These are phyloP conservation scores for Axea sp. DNA, from an alignment of 2,888 invertebrate genomes.

Conservation along the genomic window DNA sequence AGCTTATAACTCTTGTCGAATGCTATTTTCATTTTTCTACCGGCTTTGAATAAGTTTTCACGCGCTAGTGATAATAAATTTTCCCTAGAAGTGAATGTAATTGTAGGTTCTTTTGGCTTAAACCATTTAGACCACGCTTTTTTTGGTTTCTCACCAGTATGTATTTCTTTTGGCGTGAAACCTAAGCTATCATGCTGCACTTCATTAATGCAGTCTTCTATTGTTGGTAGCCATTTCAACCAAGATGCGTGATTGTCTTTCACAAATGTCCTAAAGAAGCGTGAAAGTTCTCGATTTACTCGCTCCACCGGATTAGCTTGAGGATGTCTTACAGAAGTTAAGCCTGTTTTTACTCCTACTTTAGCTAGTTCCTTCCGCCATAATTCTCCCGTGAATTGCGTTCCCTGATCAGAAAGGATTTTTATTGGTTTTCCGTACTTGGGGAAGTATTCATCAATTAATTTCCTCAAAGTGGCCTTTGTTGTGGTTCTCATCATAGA, in stretches of 20 bases:
- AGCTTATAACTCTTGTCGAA: no score
- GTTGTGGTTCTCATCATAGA: neutral
- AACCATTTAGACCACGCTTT: no score
- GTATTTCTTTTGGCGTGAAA: no score
- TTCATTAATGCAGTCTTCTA: neutral
- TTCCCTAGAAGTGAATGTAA: no score
- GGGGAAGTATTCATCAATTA: no score
- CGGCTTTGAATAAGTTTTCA: no score
- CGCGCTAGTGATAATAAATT: no score
- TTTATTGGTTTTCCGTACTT: neutral
- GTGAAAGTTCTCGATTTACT: neutral
- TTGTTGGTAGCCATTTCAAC: neutral
- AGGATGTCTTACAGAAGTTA: no score
- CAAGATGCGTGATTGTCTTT: neutral
- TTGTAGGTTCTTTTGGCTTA: no score
- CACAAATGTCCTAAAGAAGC: neutral
- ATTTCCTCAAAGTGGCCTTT: neutral
- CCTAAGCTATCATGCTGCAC: neutral
- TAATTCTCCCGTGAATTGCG: neutral
- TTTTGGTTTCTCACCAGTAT: no score
- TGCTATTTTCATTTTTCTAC: no score
- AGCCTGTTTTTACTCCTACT: neutral
- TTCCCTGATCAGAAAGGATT: neutral
- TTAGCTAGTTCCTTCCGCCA: neutral
- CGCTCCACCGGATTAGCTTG: neutral